phyloP scores from a whole-genome alignment of 1,140 invertebrate genomes.

The Heliconius hewitsoni region DNA sequence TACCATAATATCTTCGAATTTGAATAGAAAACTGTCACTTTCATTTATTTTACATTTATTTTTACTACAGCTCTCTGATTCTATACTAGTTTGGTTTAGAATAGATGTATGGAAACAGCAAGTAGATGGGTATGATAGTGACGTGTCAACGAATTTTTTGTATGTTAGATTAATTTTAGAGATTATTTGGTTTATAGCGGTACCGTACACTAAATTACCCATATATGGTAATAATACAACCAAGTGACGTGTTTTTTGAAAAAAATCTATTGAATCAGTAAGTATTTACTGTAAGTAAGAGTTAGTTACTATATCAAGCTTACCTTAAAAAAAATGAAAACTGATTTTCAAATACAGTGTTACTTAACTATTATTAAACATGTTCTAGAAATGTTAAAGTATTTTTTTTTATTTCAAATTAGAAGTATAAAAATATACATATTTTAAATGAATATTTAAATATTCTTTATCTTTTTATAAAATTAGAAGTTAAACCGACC shows the following conservation, averaged over 20 bases:
- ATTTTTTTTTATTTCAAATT: too few relatives aligned
- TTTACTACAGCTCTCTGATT: constrained; percentile 25
- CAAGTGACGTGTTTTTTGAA: not conserved
- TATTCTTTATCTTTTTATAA: too few relatives aligned
- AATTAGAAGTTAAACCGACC: too few relatives aligned
- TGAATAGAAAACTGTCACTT: not conserved
- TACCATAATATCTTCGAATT: not conserved
- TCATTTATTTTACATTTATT: constrained; percentile 30
- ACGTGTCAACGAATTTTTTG: not conserved
- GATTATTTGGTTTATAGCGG: constrained; percentile 23
- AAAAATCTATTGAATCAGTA: not conserved
- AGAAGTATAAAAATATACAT: too few relatives aligned
- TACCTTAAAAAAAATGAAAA: too few relatives aligned
- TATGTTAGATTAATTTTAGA: constrained; percentile 26
- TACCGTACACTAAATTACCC: constrained; percentile 4
- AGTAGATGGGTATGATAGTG: not conserved
- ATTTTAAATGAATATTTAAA: too few relatives aligned
- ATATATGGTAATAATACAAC: not conserved
- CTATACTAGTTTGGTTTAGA: constrained; percentile 18
- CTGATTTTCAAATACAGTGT: too few relatives aligned
- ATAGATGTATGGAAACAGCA: constrained; percentile 4
- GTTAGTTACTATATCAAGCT: too few relatives aligned
- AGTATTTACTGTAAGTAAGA: not conserved
- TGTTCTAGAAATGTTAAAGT: too few relatives aligned
- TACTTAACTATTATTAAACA: too few relatives aligned